Evolutionary conservation across 2,113 vertebrate genomes (phyloP), one percentile per base, ranked within the genome.

Genomic region (Ivindomyrus marchei): DNA sequence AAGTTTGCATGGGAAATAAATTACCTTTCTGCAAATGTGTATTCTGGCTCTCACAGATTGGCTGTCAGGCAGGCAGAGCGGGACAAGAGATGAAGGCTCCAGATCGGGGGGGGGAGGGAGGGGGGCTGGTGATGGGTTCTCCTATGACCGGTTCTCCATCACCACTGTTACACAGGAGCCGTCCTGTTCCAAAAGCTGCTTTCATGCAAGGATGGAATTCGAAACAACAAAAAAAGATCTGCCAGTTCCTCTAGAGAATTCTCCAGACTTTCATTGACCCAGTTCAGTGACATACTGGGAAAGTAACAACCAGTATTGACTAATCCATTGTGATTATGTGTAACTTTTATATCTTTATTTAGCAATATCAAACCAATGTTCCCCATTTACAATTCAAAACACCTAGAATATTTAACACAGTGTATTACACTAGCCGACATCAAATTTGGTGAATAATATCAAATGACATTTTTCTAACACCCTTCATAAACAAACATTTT

Each of bases 1-100:
- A 85, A 47, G 83, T 47, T 47, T 24, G 83, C 39, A 85, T 39
- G 17, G 45, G 45, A 47, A 45, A 85, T 85, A 85, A 85, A 85
- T 85, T 47, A 47, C 83, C 83, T 85, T 85, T 85, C 9, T 45
- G 83, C 45, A 46, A 85, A 85, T 46, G 39, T 85, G 83, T 87
- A 13, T n/a, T 87, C 31, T 53, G 27, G 19, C 15, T 19, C 24
- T 31, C 47, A 36, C 85, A 86, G 85, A 86, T 86, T 36, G 27
- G 49, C 8, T 53, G 50, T 53, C 49, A 53, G 27, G 49, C 24
- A n/a, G 24, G 24, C 42, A 86, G 47, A 86, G 45, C 9, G 5
- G 24, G 24, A 86, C n/a, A 24, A 27, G 24, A 86, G 84, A n/a
- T 49, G 85, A 36, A 36, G 85, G 45, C 42, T 85, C 4, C 15